phyloP scores from a whole-genome alignment of 37 sponge, comb jelly and placozoan genomes.

The Hexactinellida sp. region DNA sequence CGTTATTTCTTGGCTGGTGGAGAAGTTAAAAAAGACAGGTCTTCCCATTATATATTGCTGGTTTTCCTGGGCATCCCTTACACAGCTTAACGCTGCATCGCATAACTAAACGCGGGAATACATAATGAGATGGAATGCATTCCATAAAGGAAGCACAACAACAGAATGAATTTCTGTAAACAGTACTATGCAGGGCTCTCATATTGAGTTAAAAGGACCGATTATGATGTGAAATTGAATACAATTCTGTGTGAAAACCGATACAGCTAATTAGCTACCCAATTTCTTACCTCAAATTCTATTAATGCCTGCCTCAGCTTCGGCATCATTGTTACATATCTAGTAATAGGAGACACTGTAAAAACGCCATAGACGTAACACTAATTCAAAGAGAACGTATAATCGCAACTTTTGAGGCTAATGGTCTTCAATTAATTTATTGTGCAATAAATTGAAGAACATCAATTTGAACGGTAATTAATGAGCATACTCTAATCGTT shows the following conservation, averaged over 20 bases:
- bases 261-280: too few relatives aligned
- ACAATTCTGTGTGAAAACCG: not conserved
- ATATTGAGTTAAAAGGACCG: not conserved
- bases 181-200: not conserved
- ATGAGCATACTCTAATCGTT: too few relatives aligned
- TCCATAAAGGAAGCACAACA: not conserved
- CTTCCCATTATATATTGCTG: constrained; percentile 72
- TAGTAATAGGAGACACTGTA: constrained; percentile 16
- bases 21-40: constrained; percentile 79
- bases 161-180: not conserved
- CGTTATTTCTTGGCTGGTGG: constrained; percentile 76
- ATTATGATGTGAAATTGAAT: not conserved
- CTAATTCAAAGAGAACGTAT: too few relatives aligned
- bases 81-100: not conserved
- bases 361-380: not conserved
- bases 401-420: too few relatives aligned
- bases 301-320: constrained; percentile 65
- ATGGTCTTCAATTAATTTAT: too few relatives aligned
- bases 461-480: too few relatives aligned
- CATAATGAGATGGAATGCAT: not conserved
- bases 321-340: constrained; percentile 86
- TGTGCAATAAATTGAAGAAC: too few relatives aligned
- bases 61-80: constrained; percentile 19
- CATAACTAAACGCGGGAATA: not conserved
- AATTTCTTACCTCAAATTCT: constrained; percentile 56